Evolutionary conservation across 1,140 invertebrate species (phyloP), one percentile per base, ranked within the genome.

Genomic region (Capitella teleta): DNA sequence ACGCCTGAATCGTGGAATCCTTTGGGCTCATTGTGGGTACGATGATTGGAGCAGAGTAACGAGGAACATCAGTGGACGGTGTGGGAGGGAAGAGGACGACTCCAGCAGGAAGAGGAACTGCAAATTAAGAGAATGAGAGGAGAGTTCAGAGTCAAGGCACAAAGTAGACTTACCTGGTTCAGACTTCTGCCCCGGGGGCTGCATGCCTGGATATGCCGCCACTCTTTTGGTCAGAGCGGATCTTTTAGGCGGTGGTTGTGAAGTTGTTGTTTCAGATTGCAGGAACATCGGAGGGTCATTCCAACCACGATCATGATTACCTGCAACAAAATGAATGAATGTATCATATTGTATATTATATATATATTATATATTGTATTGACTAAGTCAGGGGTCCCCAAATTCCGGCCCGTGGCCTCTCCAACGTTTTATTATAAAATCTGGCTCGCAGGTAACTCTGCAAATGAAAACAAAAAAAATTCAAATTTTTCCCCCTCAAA

Each of bases 281-380:
- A 50, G 38, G 40, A 58, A 61, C 36, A 65, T 34, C 3, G 64
- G 64, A 3, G 64, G 64, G 44, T 67, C 64, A 59, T 67, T 67
- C 64, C 64, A 67, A 8, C 64, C 64, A 28, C 61, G 46, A 24
- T 62, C 62, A 14, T 45, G 34, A 49, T 63, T 61, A 34, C 62
- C 64, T 66, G 30, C 14, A 52, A 52, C 37, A 23, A 49, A 24
- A 23, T 32, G 25, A 19, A 49, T 19, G 16, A 47, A 25, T 21
- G 24, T 34, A 34, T 34, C 32, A 44, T 21, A 44, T 25, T 6
- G 14, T 45, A 18, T 1, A 24, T 16, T 44, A 25, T 28, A 19
- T 18, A 49, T 28, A 42, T 37, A 14, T 41, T 50, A 1, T 16
- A 5, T 28, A 51, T 24, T 2, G 43, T 50, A 2, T 41, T n/a